phyloP scores from a whole-genome alignment of 2,797 vertebrate species.

The Lagorchestes hirsutus region DNA sequence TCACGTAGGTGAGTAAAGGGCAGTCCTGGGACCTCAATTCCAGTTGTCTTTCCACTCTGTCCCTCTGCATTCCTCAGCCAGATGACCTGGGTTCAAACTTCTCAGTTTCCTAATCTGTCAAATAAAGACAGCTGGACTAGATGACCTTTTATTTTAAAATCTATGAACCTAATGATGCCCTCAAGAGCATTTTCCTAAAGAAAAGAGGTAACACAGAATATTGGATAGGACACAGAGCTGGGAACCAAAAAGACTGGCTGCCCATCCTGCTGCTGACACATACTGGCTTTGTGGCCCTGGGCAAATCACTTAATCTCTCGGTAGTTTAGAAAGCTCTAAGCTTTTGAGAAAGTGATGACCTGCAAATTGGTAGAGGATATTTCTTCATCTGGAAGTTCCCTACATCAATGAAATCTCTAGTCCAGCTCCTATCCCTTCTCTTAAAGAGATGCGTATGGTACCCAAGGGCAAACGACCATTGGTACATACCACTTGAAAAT shows the following conservation, averaged over 20 bases:
- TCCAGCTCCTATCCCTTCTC: not conserved
- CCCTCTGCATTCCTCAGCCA: not conserved
- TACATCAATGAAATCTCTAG: not conserved
- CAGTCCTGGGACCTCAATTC: not conserved
- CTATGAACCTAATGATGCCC: not conserved
- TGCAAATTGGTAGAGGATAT: not conserved
- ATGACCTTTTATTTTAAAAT: not conserved
- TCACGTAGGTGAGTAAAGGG: not conserved
- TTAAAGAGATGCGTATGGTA: not conserved
- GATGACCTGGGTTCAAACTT: not conserved
- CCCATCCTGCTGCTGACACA: not conserved
- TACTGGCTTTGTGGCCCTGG: not conserved
- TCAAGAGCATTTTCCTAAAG: not conserved
- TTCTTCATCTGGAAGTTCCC: not conserved
- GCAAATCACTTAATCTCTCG: not conserved
- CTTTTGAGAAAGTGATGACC: not conserved
- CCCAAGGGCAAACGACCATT: not conserved
- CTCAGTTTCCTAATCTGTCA: not conserved
- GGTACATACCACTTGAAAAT: not conserved
- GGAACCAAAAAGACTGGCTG: not conserved
- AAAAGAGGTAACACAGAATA: not conserved
- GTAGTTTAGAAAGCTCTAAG: not conserved
- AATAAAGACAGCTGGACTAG: not conserved
- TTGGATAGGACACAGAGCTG: not conserved
- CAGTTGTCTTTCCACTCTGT: not conserved